Conservation (phyloP, 2,113 vertebrate genomes). For the Candoia aspera region DNA sequence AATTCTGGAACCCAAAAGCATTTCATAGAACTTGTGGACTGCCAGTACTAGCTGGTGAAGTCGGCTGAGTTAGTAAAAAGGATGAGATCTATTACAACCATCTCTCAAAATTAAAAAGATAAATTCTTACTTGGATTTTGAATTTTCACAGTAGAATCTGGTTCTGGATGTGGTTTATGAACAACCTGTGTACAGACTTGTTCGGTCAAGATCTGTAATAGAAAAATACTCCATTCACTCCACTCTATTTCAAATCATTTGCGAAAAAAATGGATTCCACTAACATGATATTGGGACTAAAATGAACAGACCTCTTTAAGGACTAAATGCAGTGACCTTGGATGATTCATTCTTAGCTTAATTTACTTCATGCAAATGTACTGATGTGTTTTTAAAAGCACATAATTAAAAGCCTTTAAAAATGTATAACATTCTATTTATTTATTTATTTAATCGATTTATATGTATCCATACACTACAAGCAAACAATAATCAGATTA, state of each 20-base stretch:
- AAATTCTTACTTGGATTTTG: constrained; percentile 95
- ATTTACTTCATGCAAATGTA: background rate
- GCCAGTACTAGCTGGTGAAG: background rate
- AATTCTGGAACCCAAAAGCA: background rate
- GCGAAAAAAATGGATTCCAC: background rate
- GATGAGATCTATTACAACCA: constrained; percentile 20
- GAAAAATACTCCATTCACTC: constrained; percentile 41
- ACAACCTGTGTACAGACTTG: constrained; percentile 99
- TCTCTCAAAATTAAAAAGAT: background rate
- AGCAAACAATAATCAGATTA: background rate
- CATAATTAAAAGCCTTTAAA: too few species aligned
- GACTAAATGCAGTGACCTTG: background rate
- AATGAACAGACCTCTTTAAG: background rate
- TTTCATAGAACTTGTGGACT: background rate
- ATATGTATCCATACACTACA: background rate
- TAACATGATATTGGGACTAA: background rate
- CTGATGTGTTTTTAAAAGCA: background rate
- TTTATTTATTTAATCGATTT: too few species aligned
- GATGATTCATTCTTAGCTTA: background rate
- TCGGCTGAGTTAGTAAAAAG: background rate
- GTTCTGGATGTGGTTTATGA: constrained; percentile 97
- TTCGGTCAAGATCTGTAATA: constrained; percentile 93
- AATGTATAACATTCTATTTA: background rate
- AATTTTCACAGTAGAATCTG: constrained; percentile 98
- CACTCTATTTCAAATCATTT: background rate